Conservation (phyloP, 2,888 invertebrate genomes). For the Rhyacophila evoluta region DNA sequence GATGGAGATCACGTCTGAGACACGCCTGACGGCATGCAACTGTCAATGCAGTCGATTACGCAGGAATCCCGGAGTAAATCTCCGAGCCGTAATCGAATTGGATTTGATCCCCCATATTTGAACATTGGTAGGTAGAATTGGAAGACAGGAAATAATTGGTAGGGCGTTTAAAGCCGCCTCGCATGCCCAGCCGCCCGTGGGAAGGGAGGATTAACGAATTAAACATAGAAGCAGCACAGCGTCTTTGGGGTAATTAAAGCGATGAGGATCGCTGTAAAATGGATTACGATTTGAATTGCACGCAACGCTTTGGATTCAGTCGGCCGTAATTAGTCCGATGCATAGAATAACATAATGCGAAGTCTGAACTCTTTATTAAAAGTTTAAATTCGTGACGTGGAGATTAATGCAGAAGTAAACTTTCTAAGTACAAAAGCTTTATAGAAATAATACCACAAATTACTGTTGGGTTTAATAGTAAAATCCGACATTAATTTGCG, state of each 20-base stretch:
- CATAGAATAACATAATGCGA: not conserved
- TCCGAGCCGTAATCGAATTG: constrained; percentile 23
- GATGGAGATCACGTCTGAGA: not conserved
- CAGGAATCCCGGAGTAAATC: not conserved
- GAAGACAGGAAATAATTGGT: constrained; percentile 23
- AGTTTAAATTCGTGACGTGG: not conserved
- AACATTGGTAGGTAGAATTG: not conserved
- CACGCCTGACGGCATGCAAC: constrained; percentile 20
- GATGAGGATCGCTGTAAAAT: not conserved
- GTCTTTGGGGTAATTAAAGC: not conserved
- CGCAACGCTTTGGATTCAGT: not conserved
- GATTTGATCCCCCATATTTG: constrained; percentile 9
- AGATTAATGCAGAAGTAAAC: not conserved
- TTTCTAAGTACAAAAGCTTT: too few relatives aligned
- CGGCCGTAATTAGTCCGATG: not conserved
- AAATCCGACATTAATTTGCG: too few relatives aligned
- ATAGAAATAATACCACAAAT: too few relatives aligned
- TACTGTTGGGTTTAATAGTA: too few relatives aligned
- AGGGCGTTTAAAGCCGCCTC: not conserved
- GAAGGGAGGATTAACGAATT: not conserved
- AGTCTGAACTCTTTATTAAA: not conserved
- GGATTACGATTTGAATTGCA: constrained; percentile 5
- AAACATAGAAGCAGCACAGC: not conserved
- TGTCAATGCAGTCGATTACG: constrained; percentile 7
- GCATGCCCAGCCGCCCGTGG: not conserved